Percentiles rank a stretch among this genome's conserved stretches.
phyloP scores from a whole-genome alignment of 2,888 invertebrate species.

The Sarcophaga carnaria region DNA sequence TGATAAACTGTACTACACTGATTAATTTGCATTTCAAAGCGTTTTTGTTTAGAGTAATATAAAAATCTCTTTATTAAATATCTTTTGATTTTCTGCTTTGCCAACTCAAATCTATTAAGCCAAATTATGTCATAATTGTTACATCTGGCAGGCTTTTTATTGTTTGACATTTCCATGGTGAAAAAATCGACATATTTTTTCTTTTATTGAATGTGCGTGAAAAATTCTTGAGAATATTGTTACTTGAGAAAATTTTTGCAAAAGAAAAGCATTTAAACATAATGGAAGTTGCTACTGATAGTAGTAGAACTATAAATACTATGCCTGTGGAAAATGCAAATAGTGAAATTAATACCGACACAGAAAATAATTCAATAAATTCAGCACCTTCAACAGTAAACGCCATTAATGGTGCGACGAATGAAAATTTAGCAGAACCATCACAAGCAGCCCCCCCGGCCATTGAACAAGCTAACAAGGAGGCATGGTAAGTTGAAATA shows the following conservation, averaged over 20 bases:
- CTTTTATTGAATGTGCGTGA: constrained; percentile 31
- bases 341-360: constrained; percentile 7
- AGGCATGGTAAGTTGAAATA: constrained; percentile 54
- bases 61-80: neutral
- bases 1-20: no score
- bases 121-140: no score
- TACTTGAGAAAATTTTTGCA: constrained; percentile 11
- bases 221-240: constrained; percentile 26
- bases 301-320: constrained; percentile 23
- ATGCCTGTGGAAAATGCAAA: constrained; percentile 24
- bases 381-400: neutral
- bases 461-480: constrained; percentile 36
- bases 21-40: no score
- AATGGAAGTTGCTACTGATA: constrained; percentile 58
- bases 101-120: neutral
- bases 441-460: neutral
- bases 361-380: constrained; percentile 35
- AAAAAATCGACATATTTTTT: constrained; percentile 42
- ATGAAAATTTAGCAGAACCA: constrained; percentile 42
- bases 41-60: no score
- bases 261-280: neutral
- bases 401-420: constrained; percentile 46
- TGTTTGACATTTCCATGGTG: constrained; percentile 52
- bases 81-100: neutral
- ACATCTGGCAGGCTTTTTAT: constrained; percentile 20